These are phyloP conservation scores for Microcebus lehilahytsara DNA, from an alignment of 2,113 vertebrate genomes.

Conservation along the genomic window DNA sequence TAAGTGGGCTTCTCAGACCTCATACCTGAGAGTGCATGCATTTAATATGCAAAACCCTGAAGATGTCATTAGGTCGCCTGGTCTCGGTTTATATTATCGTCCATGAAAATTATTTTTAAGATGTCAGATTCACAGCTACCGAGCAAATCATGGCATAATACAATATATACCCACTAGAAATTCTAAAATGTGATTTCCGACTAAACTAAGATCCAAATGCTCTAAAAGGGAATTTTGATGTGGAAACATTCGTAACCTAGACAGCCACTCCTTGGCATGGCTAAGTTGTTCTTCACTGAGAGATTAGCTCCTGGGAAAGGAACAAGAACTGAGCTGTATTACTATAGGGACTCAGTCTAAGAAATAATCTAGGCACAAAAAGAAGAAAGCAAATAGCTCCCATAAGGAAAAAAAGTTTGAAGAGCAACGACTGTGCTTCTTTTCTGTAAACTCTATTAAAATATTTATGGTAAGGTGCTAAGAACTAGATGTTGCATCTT, in stretches of 20 bases:
- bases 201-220: neutral
- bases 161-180: neutral
- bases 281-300: neutral
- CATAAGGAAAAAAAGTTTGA: neutral
- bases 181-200: neutral
- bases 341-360: neutral
- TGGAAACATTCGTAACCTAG: neutral
- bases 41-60: neutral
- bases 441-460: neutral
- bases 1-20: neutral
- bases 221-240: neutral
- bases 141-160: neutral
- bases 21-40: neutral
- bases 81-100: neutral
- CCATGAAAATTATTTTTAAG: slow-evolving; percentile 1
- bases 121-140: neutral
- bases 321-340: neutral
- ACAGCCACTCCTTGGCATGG: neutral
- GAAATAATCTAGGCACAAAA: neutral
- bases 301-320: neutral
- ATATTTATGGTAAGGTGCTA: neutral
- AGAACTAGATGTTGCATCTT: neutral
- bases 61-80: neutral
- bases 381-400: neutral
- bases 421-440: neutral